Conservation (phyloP, 2,113 vertebrate genomes). For the Elanoides forficatus region DNA sequence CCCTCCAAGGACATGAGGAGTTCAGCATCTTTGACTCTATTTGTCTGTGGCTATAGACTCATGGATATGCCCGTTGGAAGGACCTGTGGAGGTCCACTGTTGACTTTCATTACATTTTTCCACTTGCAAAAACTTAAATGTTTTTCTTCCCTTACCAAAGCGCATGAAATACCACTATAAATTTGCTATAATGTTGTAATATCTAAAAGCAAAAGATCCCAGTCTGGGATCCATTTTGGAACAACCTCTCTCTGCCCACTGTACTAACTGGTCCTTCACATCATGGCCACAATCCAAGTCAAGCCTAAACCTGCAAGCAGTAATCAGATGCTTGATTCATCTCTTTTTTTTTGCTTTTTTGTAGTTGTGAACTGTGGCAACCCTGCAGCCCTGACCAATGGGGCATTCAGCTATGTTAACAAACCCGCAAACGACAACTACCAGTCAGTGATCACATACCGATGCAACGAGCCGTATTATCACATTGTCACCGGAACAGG, state of each 20-base stretch:
- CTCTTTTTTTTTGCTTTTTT: neutral
- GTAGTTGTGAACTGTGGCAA: conserved; percentile 72
- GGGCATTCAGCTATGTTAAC: conserved; percentile 47
- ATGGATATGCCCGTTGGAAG: neutral
- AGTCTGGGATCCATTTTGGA: neutral
- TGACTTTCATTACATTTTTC: neutral
- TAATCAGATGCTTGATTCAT: neutral
- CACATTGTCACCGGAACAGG: conserved; percentile 33
- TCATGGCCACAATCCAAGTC: neutral
- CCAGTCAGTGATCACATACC: conserved; percentile 63
- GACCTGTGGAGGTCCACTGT: neutral
- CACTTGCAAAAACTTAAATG: neutral
- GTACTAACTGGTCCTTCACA: neutral
- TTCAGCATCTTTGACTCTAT: neutral
- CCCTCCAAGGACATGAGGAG: neutral
- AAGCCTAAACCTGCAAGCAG: neutral
- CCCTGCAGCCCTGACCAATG: conserved; percentile 64
- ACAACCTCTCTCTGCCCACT: neutral
- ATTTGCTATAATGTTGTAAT: neutral
- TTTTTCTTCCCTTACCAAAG: neutral
- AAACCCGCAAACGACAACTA: conserved; percentile 41
- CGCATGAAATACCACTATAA: neutral
- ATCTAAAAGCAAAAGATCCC: neutral
- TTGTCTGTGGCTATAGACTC: neutral
- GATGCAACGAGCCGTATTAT: conserved; percentile 70